Base-by-base conservation (phyloP, 2,797 vertebrate species). In the Cephalopachus bancanus region DNA sequence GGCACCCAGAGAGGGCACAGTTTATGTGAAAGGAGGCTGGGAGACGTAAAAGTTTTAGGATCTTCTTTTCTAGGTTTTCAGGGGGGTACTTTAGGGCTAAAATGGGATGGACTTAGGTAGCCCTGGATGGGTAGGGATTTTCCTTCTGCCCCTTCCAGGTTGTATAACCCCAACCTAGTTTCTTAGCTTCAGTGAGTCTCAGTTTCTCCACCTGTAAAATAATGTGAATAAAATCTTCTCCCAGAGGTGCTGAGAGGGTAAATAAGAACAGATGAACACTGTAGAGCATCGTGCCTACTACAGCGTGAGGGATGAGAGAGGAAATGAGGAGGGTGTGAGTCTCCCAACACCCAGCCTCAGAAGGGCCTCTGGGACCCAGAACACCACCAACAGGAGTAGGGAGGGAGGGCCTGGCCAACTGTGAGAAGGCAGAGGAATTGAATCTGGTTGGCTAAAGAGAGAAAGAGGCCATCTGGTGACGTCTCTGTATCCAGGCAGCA, bases 201-300 rank as follows among this genome's bases (percentile, higher is more conserved):
- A 44, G 44, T 89, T 67, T 93, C 15, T 51, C 26, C 17, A 69
- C 5, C 51, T 67, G 30, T 86, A 62, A 85, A 81, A 33, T 33
- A 44, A 44, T 15, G 17, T n/a, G 37, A 64, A 67, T 64, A 51
- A 92, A 59, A 53, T 51, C 26, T 69, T 20, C 72, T 44, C 51
- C 37, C 14, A 12, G 44, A 80, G 55, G 5, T 57, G 16, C 80
- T 37, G 17, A 60, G 59, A 84, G 24, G 33, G 51, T 49, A 51
- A 30, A 4, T 57, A 62, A 71, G 22, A n/a, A 69, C 28, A 49
- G 93, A 51, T 17, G 44, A 3, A 4, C 17, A 26, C 15, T 0
- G 6, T 30, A 51, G 0, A 71, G 79, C 1, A 8, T 37, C 15
- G 0, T 14, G 12, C 20, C 49, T 2, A 44, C n/a, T 17, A 16